A percentile compares a stretch with the other conserved stretches of the same genome.
Conservation (phyloP, 2,888 invertebrate species). For the Pardosa pseudoannulata region DNA sequence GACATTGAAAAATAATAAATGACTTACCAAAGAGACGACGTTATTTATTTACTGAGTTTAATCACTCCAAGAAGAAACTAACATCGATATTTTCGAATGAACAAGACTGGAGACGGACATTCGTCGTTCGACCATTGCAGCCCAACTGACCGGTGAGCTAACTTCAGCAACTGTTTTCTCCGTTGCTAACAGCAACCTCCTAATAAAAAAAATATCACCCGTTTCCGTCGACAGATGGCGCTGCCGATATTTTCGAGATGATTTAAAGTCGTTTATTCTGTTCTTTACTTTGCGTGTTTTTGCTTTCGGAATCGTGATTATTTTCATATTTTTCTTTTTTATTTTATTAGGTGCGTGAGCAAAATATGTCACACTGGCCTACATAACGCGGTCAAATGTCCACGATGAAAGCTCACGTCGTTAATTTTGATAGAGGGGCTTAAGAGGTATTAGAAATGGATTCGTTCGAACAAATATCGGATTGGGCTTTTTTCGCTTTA, state of each 20-base stretch:
- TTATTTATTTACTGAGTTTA: no score
- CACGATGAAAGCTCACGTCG: conserved; percentile 43
- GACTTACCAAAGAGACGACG: no score
- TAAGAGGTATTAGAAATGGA: not conserved
- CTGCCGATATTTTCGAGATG: conserved; percentile 22
- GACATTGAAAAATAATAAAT: no score
- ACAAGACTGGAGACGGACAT: conserved; percentile 14
- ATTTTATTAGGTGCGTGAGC: conserved; percentile 40
- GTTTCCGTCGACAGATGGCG: conserved; percentile 53
- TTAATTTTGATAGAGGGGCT: conserved; percentile 28
- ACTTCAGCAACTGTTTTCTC: conserved; percentile 41
- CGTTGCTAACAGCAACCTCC: conserved; percentile 56
- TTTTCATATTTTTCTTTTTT: not conserved
- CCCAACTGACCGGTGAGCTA: conserved; percentile 19
- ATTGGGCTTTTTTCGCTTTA: no score
- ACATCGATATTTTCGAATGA: no score
- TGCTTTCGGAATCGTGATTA: not conserved
- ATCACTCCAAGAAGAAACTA: no score
- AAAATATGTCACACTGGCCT: conserved; percentile 42
- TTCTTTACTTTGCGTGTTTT: not conserved
- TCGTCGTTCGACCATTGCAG: conserved; percentile 21
- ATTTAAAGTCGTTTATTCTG: conserved; percentile 15
- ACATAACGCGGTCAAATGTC: conserved; percentile 37
- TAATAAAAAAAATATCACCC: not conserved
- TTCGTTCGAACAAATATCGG: no score